Base-by-base conservation (phyloP, 2,888 invertebrate species). In the Drosophila aldrichi region DNA sequence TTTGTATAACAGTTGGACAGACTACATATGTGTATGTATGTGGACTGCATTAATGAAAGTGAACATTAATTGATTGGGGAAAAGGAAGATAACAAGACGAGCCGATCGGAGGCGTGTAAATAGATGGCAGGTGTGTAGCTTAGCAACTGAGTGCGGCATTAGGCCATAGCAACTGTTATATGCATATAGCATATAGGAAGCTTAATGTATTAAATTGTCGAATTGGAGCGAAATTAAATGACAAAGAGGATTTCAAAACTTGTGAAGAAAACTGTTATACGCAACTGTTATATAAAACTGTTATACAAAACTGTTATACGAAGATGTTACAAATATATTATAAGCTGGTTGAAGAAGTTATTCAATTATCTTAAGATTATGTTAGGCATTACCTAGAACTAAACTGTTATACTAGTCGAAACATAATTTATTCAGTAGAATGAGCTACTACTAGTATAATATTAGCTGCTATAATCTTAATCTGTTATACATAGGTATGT, bases 41-140 rank as follows among this genome's bases (percentile, higher is more conserved):
- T 20, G 9, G 4, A n/a, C 0, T 16, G 32, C 32, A 34, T 49
- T 48, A 48, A 49, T 20, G 18, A 34, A 32, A 49, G 14, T 14
- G 20, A 14, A 20, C 18, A 3, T 49, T 34, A 32, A 49, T 49
- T 49, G 49, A 49, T 49, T 49, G 48, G 48, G 29, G 32, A 32
- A 12, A 18, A 12, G 10, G 7, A 6, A 7, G 32, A 32, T 32
- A 49, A 12, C 48, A 32, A 49, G 29, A 18, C 18, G 25, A n/a
- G 1, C n/a, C 2, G 5, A 9, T 2, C 25, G 18, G n/a, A 14
- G 32, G 4, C 14, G 7, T 2, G 32, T 18, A 7, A 49, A 18
- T 49, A 14, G 18, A 18, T 7, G 49, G 2, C 18, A 18, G 18
- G n/a, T 12, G 29, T 25, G 29, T 29, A n/a, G 12, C 49, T 49